Percentiles rank a stretch among this genome's conserved stretches.
Evolutionary conservation across 2,888 invertebrate species (phyloP).

Genomic region (Troglohyphantes excavatus): DNA sequence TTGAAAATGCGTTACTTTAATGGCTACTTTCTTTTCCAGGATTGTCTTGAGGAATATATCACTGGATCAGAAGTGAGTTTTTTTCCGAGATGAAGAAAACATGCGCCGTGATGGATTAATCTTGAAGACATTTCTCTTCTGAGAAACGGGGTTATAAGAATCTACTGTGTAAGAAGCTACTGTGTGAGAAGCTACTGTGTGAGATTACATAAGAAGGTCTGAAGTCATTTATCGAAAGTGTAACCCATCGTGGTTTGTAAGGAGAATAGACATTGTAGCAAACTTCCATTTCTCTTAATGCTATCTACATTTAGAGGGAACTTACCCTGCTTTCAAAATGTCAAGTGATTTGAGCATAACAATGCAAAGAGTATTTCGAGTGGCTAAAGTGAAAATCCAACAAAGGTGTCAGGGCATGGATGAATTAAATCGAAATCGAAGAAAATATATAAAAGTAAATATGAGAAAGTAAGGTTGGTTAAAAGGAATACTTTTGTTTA

Average conservation of each 20-base stretch:
- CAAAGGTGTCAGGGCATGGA: too few relatives aligned
- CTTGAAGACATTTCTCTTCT: slow-evolving; percentile 30
- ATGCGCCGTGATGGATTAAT: slow-evolving; percentile 20
- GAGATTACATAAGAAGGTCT: slow-evolving; percentile 9
- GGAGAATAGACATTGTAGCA: too few relatives aligned
- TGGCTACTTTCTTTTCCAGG: slow-evolving; percentile 20
- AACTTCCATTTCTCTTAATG: too few relatives aligned
- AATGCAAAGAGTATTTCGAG: too few relatives aligned
- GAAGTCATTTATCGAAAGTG: slow-evolving; percentile 5
- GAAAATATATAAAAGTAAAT: too few relatives aligned
- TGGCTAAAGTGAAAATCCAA: too few relatives aligned
- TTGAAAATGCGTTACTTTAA: slow-evolving; percentile 40
- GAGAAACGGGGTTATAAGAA: slow-evolving; percentile 2
- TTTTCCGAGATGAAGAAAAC: slow-evolving; percentile 18
- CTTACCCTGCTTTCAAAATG: too few relatives aligned
- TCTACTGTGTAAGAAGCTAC: background rate
- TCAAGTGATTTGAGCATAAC: too few relatives aligned
- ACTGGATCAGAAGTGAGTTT: background rate
- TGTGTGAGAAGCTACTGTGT: slow-evolving; percentile 8
- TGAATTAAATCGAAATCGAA: too few relatives aligned
- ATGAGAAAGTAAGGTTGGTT: too few relatives aligned
- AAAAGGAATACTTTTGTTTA: too few relatives aligned
- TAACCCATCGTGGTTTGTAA: background rate
- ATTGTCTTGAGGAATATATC: slow-evolving; percentile 24
- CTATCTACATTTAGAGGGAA: too few relatives aligned